Conservation (phyloP, 92 coral and sea anemone species). For the Bergia sp. region DNA sequence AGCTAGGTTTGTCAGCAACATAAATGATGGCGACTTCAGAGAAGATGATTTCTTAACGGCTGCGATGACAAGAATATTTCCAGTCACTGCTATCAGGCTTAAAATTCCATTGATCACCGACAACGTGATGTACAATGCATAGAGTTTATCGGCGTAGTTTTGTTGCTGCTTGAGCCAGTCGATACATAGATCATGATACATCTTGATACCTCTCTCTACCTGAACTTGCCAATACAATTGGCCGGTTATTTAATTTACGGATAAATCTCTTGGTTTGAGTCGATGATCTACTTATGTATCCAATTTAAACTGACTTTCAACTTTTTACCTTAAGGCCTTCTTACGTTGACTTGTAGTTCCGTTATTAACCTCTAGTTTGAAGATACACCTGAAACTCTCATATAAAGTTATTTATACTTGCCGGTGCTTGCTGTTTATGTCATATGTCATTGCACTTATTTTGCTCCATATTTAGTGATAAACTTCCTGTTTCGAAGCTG, state of each 20-base stretch:
- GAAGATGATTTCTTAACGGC: constrained; percentile 32
- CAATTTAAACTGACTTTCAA: no score
- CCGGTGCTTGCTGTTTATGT: background rate
- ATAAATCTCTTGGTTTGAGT: background rate
- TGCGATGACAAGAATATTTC: constrained; percentile 24
- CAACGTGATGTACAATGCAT: background rate
- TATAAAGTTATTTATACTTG: background rate
- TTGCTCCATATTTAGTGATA: background rate
- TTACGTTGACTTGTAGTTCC: no score
- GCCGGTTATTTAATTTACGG: no score
- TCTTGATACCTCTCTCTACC: background rate
- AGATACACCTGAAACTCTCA: no score
- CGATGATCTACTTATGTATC: no score
- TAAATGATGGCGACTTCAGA: constrained; percentile 23
- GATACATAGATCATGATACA: constrained; percentile 13
- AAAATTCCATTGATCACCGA: constrained; percentile 22
- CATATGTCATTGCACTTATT: background rate
- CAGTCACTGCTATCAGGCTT: constrained; percentile 1
- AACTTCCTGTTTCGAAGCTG: background rate
- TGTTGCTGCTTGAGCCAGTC: constrained; percentile 30
- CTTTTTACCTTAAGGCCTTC: background rate
- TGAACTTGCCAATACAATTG: background rate
- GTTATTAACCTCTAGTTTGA: no score
- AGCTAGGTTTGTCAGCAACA: constrained; percentile 30
- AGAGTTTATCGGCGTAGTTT: background rate